Evolutionary conservation across 2,888 invertebrate species (phyloP), one percentile per base, ranked within the genome.

Genomic region (Hirtodrosophila confusa): DNA sequence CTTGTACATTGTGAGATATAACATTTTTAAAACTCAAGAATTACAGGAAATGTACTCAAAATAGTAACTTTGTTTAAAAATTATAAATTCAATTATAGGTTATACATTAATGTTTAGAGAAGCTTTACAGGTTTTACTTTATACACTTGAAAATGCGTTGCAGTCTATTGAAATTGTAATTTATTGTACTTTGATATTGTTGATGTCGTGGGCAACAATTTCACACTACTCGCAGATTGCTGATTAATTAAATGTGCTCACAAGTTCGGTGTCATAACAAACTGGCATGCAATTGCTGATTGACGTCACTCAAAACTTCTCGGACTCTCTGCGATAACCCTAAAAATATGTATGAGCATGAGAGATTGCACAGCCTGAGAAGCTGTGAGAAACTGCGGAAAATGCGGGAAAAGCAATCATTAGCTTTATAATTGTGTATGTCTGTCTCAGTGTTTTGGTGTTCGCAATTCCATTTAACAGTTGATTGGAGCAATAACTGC

Each of bases 261-360:
- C 27, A 27, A 3, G 0, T 31, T 31, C 9, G 31, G 7, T 31
- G 31, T 31, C 8, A 31, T 31, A 31, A 31, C 9, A 31, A 31
- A 31, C 0, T 31, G 4, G 7, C 9, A 31, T 41, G 41, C 57
- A 60, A 62, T 45, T 66, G 43, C 8, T 37, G 56, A 82, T 79
- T 85, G 86, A 82, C 80, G 80, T 80, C 82, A 82, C 67, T n/a
- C 51, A 57, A 48, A 58, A 44, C 37, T 31, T 47, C 44, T 47
- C 69, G 31, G 36, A 48, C 17, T 49, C 27, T 45, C 29, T 44
- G 29, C 23, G 86, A 85, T 80, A 82, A 80, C 86, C 85, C 73
- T 65, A 11, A 10, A n/a, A 4, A 43, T 12, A 31, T 11, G 35
- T 49, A 37, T 17, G 2, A 1, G 17, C 1, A 2, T 2, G 2